Conservation (phyloP, 2,797 vertebrate genomes). For the Paedocypris micromegethes region DNA sequence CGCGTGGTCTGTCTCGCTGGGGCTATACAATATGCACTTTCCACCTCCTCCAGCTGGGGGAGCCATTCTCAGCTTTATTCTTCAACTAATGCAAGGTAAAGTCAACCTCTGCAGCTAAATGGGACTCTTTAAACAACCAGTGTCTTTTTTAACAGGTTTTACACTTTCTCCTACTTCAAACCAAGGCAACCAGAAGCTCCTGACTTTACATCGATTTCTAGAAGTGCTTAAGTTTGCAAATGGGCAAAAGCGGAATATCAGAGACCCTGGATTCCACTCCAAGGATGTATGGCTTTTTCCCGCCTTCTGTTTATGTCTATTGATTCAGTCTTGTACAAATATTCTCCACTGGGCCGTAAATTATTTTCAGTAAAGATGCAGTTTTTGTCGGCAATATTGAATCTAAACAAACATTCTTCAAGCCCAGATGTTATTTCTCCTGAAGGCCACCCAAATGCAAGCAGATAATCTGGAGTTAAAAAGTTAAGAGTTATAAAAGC, state of each 20-base stretch:
- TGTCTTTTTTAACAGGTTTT: constrained; percentile 62
- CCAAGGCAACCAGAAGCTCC: constrained; percentile 45
- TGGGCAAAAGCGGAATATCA: constrained; percentile 65
- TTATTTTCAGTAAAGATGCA: background rate
- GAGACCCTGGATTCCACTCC: constrained; percentile 62
- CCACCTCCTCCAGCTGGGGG: constrained; percentile 82
- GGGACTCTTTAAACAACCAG: too few relatives aligned
- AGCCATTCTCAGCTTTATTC: constrained; percentile 77
- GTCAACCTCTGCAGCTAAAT: background rate
- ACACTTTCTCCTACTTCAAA: constrained; percentile 61
- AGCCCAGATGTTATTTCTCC: constrained; percentile 10
- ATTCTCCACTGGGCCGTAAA: background rate
- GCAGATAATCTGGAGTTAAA: background rate
- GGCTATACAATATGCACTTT: constrained; percentile 67
- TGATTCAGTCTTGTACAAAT: too few relatives aligned
- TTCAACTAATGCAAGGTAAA: constrained; percentile 81
- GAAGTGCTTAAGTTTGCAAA: constrained; percentile 83
- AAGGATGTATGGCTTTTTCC: constrained; percentile 43
- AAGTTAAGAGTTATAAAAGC: background rate
- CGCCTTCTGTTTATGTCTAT: too few relatives aligned
- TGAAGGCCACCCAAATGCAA: constrained; percentile 12
- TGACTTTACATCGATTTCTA: constrained; percentile 74
- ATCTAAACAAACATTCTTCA: background rate
- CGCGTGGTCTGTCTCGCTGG: constrained; percentile 67
- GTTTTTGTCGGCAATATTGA: background rate